phyloP scores from a whole-genome alignment of 2,888 invertebrate species.

The Synanthedon formicaeformis region DNA sequence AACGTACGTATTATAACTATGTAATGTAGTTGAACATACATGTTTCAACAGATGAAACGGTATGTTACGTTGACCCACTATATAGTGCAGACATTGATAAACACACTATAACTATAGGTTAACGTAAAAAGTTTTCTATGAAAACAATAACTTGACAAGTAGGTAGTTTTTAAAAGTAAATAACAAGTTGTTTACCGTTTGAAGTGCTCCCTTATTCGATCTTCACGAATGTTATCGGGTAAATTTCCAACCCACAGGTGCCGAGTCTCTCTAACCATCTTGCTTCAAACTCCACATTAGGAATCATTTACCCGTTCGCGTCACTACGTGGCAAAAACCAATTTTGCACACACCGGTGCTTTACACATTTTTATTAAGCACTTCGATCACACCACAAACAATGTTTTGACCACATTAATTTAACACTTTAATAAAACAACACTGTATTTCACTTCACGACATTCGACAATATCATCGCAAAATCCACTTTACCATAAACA shows the following conservation, averaged over 20 bases:
- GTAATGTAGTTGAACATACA: no score
- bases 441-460: constrained; percentile 65
- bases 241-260: constrained; percentile 99
- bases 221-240: constrained; percentile 99
- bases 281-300: constrained; percentile 95
- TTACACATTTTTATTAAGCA: constrained; percentile 65
- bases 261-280: constrained; percentile 99
- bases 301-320: constrained; percentile 77
- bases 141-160: neutral
- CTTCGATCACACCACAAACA: constrained; percentile 49
- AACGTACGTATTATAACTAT: no score
- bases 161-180: neutral
- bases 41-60: no score
- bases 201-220: constrained; percentile 96
- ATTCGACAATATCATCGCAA: constrained; percentile 65
- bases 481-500: constrained; percentile 67
- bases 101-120: neutral
- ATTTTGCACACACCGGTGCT: constrained; percentile 67
- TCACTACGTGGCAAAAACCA: constrained; percentile 72
- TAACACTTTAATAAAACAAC: constrained; percentile 52
- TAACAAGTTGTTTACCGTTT: constrained; percentile 81
- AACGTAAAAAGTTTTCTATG: neutral
- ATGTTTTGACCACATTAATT: constrained; percentile 48
- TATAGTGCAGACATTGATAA: no score
- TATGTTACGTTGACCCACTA: no score